Evolutionary conservation across 2,888 invertebrate species (phyloP).

Genomic region (Tetragnatha montana): DNA sequence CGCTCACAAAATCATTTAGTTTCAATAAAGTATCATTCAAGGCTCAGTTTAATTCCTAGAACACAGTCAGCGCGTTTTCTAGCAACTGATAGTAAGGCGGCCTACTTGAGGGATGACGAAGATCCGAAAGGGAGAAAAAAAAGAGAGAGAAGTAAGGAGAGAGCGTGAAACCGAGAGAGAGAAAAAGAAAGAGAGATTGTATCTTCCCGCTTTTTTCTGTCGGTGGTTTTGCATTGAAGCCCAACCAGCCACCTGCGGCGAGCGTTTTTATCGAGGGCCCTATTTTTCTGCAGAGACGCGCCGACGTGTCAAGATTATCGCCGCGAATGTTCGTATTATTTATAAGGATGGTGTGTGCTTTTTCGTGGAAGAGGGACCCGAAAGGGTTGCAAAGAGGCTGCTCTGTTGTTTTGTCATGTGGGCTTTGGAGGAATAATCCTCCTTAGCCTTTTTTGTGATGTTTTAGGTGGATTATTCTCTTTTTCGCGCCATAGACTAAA

Average conservation of each 20-base stretch:
- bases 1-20: too few relatives aligned
- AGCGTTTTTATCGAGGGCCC: not conserved
- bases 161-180: not conserved
- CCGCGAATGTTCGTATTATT: not conserved
- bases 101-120: not conserved
- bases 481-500: too few relatives aligned
- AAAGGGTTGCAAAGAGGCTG: too few relatives aligned
- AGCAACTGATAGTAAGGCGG: slow-evolving; percentile 4
- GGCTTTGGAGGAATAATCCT: too few relatives aligned
- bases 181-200: slow-evolving; percentile 10
- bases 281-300: not conserved
- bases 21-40: too few relatives aligned
- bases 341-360: too few relatives aligned
- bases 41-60: too few relatives aligned
- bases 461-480: too few relatives aligned
- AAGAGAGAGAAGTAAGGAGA: too few relatives aligned
- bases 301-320: not conserved
- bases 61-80: not conserved
- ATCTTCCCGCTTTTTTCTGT: slow-evolving; percentile 14
- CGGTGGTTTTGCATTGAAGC: not conserved
- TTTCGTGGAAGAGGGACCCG: too few relatives aligned
- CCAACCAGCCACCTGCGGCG: slow-evolving; percentile 15
- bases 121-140: not conserved
- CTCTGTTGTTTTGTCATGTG: too few relatives aligned
- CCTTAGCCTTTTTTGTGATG: too few relatives aligned